Evolutionary conservation across 2,113 vertebrate species (phyloP).

Genomic region (Phainopepla nitens): DNA sequence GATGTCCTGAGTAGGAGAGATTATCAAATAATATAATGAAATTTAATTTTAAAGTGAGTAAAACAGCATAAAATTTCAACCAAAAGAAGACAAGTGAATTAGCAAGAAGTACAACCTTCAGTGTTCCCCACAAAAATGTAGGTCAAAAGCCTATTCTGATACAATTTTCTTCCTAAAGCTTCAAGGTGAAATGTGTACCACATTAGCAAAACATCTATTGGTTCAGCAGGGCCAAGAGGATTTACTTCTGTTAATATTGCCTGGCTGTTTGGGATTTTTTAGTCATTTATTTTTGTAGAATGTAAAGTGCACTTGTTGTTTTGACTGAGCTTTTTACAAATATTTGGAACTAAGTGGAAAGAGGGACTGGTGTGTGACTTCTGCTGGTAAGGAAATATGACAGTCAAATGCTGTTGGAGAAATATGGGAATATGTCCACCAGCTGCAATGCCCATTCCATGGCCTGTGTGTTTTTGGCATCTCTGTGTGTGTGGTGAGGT

Average conservation of each 20-base stretch:
- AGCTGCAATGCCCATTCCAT: neutral
- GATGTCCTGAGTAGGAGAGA: neutral
- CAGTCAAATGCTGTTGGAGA: neutral
- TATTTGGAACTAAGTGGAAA: neutral
- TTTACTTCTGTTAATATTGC: neutral
- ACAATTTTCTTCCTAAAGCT: neutral
- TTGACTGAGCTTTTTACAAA: neutral
- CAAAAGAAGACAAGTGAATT: neutral
- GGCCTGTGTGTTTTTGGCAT: neutral
- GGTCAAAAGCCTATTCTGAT: neutral
- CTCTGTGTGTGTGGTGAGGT: too few relatives aligned
- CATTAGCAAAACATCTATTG: neutral
- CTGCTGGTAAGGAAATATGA: neutral
- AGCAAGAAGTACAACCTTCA: neutral
- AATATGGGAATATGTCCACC: neutral
- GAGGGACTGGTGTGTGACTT: neutral
- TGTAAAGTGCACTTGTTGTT: neutral
- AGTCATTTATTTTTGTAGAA: neutral
- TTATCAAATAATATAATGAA: neutral
- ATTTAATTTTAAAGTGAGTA: neutral
- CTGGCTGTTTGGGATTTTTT: neutral
- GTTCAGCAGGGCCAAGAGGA: neutral
- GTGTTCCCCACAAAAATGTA: neutral
- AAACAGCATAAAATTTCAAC: neutral
- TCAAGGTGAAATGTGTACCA: neutral